Conservation (phyloP, 2,888 invertebrate genomes). For the Candidula unifasciata region DNA sequence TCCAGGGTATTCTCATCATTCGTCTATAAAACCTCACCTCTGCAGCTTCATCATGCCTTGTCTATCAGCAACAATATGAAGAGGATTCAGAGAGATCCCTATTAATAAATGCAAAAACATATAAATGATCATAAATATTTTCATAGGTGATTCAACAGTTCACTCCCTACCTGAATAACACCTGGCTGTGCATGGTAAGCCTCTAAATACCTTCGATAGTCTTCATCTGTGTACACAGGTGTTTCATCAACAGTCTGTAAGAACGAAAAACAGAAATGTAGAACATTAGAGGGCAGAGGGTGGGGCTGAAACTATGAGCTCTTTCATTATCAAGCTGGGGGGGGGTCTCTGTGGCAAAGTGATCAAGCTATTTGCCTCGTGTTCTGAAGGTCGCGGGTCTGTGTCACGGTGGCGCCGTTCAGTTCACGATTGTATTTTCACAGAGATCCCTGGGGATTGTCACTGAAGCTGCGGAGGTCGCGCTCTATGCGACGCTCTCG, state of each 20-base stretch:
- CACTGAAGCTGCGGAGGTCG: too few relatives aligned
- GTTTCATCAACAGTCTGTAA: slow-evolving; percentile 54
- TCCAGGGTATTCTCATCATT: neutral
- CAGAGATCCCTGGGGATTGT: too few relatives aligned
- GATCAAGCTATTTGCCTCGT: too few relatives aligned
- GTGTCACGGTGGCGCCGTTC: too few relatives aligned
- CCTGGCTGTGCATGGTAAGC: slow-evolving; percentile 53
- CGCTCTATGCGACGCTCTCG: too few relatives aligned
- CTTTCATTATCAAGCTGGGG: too few relatives aligned
- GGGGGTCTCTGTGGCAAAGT: too few relatives aligned
- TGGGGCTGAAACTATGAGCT: too few relatives aligned
- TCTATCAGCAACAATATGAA: neutral
- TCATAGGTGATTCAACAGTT: neutral
- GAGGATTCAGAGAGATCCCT: neutral
- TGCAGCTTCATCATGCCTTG: neutral
- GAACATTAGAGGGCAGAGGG: neutral
- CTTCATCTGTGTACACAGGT: slow-evolving; percentile 85
- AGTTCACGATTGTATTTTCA: too few relatives aligned
- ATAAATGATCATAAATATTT: neutral
- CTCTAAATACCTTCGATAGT: slow-evolving; percentile 85
- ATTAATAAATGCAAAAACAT: neutral
- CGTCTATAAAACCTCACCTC: neutral
- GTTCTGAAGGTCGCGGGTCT: too few relatives aligned
- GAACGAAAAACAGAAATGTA: neutral
- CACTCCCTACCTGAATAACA: slow-evolving; percentile 45